Evolutionary conservation across 2,888 invertebrate genomes (phyloP), one percentile per base, ranked within the genome.

Genomic region (Sarcophaga subvicina): DNA sequence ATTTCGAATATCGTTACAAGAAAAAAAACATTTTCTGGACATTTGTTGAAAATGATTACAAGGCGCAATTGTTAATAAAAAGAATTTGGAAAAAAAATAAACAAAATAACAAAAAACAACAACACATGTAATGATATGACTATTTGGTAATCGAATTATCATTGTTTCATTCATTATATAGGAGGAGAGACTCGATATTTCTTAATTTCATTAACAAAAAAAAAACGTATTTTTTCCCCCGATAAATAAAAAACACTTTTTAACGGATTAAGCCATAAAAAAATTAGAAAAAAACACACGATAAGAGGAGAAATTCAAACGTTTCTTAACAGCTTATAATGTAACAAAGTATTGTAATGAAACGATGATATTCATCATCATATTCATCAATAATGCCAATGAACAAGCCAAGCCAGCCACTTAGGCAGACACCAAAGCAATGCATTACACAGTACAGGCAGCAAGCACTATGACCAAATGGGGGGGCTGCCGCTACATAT

Each of bases 101-200:
- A 4, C 22, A 49, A 14, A 63, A n/a, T n/a, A 70, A 54, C 27
- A 20, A 75, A 81, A 5, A 64, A 76, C 17, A 14, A 10, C 37
- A 81, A 86, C 80, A 78, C 63, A 78, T 83, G 86, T 80, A 83
- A 86, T 83, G 83, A 86, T 80, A 86, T 69, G 77, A 73, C 64
- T 80, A 70, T 83, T 83, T 80, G 47, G 67, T 77, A 83, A 82
- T 72, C 14, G 17, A 54, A 71, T 73, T 75, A 66, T 75, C 72
- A 69, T 59, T 69, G 54, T n/a, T 63, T 71, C 20, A 71, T 71
- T 82, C 45, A 47, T 49, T 37, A 37, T 37, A 37, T 37, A 37
- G 37, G 37, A 37, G 37, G 37, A 37, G 37, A 37, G 8, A 37
- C 37, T 10, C 37, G 10, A 37, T 37, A 37, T 70, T 76, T 6